Evolutionary conservation across 2,888 invertebrate genomes (phyloP), one percentile per base, ranked within the genome.

Genomic region (Ethmia dodecea): DNA sequence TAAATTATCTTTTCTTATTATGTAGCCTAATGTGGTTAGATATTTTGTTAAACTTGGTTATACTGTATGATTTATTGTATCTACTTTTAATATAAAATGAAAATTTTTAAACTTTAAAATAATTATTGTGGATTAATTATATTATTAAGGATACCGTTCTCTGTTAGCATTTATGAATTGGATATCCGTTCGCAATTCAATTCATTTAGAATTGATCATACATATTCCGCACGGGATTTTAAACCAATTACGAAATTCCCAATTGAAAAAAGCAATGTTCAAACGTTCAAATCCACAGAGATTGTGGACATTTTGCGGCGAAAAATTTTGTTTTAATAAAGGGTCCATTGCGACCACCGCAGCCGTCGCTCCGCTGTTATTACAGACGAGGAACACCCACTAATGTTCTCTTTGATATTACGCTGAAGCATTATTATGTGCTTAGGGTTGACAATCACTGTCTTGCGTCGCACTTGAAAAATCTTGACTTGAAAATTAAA

Each of bases 251-350:
- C 22, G 9, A 22, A 22, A 22, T 22, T n/a, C n/a, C 22, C 9
- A 22, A 22, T 8, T 22, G n/a, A 22, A 45, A 47, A 53, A 54
- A 49, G 33, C 31, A 52, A 30, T 35, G 31, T 15, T 30, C 13
- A 28, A 31, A 36, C 18, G 22, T 25, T 12, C 22, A 22, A 31
- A 32, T 11, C 10, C 32, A 16, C 33, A 14, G 14, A 58, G 65
- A 52, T 70, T 73, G 78, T 62, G 79, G 77, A 72, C 71, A 64
- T 70, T 80, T 73, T 76, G 81, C 45, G 83, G 81, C 61, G 59
- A 64, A 72, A 79, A 77, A 81, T 81, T 81, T 78, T 78, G 81
- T 81, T 84, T 83, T 83, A 83, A 84, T 83, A 83, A 83, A 83
- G 74, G 79, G 69, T 58, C 66, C 66, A 66, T 69, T 68, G 72